These are phyloP conservation scores for Eubasilissa regina DNA, from an alignment of 1,140 invertebrate species.

Conservation along the genomic window DNA sequence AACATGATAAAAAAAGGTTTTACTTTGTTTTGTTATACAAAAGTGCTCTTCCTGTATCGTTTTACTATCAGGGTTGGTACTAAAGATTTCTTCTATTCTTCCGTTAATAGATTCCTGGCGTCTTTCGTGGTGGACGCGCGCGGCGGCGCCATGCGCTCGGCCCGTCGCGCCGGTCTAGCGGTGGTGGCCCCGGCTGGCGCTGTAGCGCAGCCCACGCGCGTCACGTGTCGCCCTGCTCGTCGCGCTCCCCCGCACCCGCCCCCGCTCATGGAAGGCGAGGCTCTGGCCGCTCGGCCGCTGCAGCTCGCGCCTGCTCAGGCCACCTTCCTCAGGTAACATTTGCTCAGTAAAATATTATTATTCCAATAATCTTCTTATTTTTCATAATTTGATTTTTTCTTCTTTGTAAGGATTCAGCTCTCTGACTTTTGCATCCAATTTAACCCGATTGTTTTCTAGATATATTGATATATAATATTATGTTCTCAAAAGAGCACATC, in stretches of 20 bases:
- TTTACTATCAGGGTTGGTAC: not conserved
- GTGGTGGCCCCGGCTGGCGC: slow-evolving; percentile 96
- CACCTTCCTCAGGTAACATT: slow-evolving; percentile 91
- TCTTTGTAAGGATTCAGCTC: slow-evolving; percentile 26
- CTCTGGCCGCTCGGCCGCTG: slow-evolving; percentile 90
- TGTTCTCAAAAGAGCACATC: too few relatives aligned
- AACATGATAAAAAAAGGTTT: too few relatives aligned
- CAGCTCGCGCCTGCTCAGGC: slow-evolving; percentile 96
- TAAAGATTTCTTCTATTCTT: not conserved
- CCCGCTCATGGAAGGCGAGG: slow-evolving; percentile 96
- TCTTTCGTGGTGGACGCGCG: slow-evolving; percentile 97
- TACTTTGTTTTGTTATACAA: too few relatives aligned
- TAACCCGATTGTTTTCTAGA: too few relatives aligned
- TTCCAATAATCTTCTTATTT: not conserved
- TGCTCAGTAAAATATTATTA: slow-evolving; percentile 59
- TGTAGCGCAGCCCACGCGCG: slow-evolving; percentile 92
- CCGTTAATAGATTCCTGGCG: slow-evolving; percentile 87
- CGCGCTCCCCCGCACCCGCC: slow-evolving; percentile 85
- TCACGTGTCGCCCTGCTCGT: slow-evolving; percentile 90
- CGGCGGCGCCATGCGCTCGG: slow-evolving; percentile 96
- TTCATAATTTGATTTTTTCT: too few relatives aligned
- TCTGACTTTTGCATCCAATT: not conserved
- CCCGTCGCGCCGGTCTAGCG: slow-evolving; percentile 93
- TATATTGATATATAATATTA: too few relatives aligned
- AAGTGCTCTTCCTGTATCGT: too few relatives aligned